phyloP scores from a whole-genome alignment of 2,113 vertebrate genomes.

The Progne subis region DNA sequence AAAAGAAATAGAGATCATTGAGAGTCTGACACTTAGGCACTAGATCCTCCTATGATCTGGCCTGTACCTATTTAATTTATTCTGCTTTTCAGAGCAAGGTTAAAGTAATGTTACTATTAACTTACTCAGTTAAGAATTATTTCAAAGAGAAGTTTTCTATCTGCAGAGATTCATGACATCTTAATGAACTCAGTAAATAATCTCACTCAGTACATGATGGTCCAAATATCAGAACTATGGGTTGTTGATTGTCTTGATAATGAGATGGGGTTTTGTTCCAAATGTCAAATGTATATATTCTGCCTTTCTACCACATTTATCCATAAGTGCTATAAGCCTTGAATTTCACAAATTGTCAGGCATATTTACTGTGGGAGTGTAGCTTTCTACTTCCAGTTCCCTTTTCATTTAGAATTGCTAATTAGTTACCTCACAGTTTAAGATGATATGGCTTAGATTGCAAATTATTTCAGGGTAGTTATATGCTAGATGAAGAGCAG shows the following conservation, averaged over 20 bases:
- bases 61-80: neutral
- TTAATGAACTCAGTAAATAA: neutral
- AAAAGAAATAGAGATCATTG: neutral
- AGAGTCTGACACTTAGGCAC: neutral
- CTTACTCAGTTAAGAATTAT: neutral
- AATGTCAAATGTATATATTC: neutral
- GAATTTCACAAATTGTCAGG: conserved; percentile 16
- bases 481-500: neutral
- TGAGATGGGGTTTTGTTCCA: neutral
- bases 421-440: conserved; percentile 31
- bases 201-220: neutral
- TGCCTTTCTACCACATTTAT: neutral
- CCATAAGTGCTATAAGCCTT: neutral
- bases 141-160: neutral
- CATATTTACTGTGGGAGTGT: conserved; percentile 22
- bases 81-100: neutral
- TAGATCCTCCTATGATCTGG: neutral
- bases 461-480: neutral
- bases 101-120: neutral
- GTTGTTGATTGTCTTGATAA: neutral
- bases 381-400: conserved; percentile 25
- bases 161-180: neutral
- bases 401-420: conserved; percentile 27
- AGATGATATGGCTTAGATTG: neutral
- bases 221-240: neutral